Conservation (phyloP, 2,113 vertebrate genomes). For the Pseudolaguvia tuberculata region DNA sequence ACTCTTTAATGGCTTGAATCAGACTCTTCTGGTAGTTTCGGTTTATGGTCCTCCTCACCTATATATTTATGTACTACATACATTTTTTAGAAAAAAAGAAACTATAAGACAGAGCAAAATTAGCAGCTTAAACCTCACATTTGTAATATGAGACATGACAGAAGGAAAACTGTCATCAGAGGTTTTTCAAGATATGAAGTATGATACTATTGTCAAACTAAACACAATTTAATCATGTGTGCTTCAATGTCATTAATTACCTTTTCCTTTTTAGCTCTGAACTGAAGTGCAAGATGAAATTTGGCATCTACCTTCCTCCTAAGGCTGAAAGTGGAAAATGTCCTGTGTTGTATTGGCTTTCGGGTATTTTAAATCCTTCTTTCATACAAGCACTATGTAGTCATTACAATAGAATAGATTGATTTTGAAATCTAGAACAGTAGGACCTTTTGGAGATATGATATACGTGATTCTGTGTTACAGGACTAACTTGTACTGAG, state of each 20-base stretch:
- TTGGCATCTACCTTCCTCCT: slow-evolving; percentile 87
- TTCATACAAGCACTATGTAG: background rate
- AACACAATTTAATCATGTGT: background rate
- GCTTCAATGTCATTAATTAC: background rate
- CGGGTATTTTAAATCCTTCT: slow-evolving; percentile 66
- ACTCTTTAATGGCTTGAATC: no score
- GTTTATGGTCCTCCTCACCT: no score
- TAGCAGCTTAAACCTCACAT: no score
- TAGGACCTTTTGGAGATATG: background rate
- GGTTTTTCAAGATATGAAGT: no score
- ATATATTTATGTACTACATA: no score
- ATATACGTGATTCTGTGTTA: background rate
- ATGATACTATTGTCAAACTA: background rate
- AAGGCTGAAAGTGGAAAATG: slow-evolving; percentile 85
- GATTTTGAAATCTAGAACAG: background rate
- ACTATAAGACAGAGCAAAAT: no score
- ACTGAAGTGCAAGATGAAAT: slow-evolving; percentile 94
- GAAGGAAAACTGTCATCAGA: no score
- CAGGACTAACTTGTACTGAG: slow-evolving; percentile 92
- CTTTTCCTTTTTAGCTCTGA: slow-evolving; percentile 68
- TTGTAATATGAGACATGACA: no score
- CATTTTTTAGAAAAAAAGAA: no score
- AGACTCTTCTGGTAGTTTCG: no score
- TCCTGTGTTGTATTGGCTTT: slow-evolving; percentile 91
- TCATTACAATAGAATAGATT: background rate